phyloP scores from a whole-genome alignment of 2,797 vertebrate species.

The Pachyuromys duprasi region DNA sequence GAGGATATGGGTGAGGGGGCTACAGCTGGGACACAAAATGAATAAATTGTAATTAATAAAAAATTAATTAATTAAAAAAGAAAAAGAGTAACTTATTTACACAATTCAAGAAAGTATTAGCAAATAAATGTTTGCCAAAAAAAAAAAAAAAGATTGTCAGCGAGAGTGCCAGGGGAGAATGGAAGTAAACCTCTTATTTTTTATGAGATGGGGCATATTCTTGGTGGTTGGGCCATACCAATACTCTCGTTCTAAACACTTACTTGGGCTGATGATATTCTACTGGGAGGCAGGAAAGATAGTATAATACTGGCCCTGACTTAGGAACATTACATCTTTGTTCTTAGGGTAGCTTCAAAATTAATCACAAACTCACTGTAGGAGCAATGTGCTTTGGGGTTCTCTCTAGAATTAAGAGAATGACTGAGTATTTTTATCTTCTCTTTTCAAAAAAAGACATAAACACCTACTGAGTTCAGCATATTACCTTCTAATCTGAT shows the following conservation, averaged over 20 bases:
- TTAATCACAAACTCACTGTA: too few species aligned
- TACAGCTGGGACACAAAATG: too few species aligned
- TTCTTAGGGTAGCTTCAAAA: background rate
- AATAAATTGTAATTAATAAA: too few species aligned
- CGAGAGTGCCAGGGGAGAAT: background rate
- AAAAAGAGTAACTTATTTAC: too few species aligned
- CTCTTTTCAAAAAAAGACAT: background rate
- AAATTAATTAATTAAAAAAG: too few species aligned
- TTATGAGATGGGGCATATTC: background rate
- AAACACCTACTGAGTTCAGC: background rate
- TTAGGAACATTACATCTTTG: background rate
- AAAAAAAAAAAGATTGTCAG: too few species aligned
- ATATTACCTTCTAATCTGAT: background rate
- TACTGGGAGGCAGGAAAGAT: background rate
- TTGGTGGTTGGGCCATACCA: background rate
- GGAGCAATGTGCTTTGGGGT: too few species aligned
- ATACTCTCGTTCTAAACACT: background rate
- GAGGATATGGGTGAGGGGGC: too few species aligned
- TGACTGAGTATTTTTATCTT: background rate
- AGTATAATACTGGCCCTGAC: background rate
- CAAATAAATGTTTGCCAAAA: background rate
- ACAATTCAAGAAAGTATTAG: too few species aligned
- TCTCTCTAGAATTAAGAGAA: background rate
- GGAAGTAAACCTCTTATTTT: background rate
- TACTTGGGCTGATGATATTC: background rate